Percentiles rank a stretch among this genome's conserved stretches.
These are phyloP conservation scores for Nesometra sesokonis DNA, from an alignment of 35 echinoderm and acorn worm species.

Conservation along the genomic window DNA sequence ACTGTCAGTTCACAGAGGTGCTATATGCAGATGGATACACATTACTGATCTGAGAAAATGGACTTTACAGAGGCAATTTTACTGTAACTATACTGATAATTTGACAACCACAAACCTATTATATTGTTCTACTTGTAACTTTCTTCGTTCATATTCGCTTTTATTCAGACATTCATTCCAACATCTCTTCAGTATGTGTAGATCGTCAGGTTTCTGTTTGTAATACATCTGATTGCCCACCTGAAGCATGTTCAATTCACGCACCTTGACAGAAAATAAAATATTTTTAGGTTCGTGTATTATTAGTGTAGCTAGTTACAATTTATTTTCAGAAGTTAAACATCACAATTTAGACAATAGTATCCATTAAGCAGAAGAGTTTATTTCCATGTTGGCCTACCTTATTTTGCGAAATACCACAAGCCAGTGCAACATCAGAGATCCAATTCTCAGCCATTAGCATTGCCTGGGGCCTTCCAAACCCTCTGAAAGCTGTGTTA, in stretches of 20 bases:
- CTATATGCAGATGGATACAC: too few species aligned
- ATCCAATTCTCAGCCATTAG: constrained; percentile 26
- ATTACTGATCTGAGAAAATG: too few species aligned
- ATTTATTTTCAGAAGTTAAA: too few species aligned
- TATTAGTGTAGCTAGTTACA: too few species aligned
- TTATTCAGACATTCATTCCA: constrained; percentile 48
- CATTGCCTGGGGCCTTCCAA: constrained; percentile 21
- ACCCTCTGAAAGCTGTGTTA: constrained; percentile 11
- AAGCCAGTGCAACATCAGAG: constrained; percentile 6
- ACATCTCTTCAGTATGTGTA: constrained; percentile 20
- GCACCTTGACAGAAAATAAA: too few species aligned
- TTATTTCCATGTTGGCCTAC: too few species aligned
- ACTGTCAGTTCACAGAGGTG: too few species aligned
- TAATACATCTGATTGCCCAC: constrained; percentile 13
- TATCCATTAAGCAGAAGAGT: too few species aligned
- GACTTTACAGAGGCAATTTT: too few species aligned
- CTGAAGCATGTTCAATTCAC: constrained; percentile 32
- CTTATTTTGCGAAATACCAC: constrained; percentile 26
- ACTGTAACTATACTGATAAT: too few species aligned
- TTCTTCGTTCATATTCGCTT: constrained; percentile 28
- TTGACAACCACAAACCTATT: constrained; percentile 38
- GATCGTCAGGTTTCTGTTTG: not conserved
- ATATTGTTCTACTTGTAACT: constrained; percentile 33
- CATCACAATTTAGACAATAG: too few species aligned
- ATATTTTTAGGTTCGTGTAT: too few species aligned